Conservation (phyloP, 2,888 invertebrate genomes). For the Doris montereyensis region DNA sequence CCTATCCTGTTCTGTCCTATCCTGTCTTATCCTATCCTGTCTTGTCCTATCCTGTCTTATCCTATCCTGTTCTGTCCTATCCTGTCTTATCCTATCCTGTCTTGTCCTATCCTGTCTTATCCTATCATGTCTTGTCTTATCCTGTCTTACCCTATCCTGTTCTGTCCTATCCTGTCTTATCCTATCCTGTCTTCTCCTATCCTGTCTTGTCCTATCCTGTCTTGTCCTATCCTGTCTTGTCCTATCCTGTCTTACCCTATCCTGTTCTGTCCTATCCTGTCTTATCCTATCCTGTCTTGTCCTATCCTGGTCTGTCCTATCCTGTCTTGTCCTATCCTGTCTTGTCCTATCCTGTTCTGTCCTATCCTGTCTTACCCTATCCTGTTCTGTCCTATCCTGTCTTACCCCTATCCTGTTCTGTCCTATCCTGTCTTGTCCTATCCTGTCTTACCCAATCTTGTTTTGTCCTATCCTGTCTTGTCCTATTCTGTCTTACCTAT, state of each 20-base stretch:
- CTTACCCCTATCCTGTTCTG: conserved; percentile 36
- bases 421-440: conserved; percentile 29
- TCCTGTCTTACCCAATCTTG: too few species aligned
- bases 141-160: too few species aligned
- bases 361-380: conserved; percentile 39
- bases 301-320: conserved; percentile 31
- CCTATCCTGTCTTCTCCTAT: not conserved
- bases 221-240: conserved; percentile 34
- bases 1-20: too few species aligned
- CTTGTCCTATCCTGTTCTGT: conserved; percentile 29
- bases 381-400: conserved; percentile 33
- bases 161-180: not conserved
- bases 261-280: conserved; percentile 24
- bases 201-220: conserved; percentile 21
- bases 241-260: conserved; percentile 27
- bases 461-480: conserved; percentile 7
- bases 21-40: too few species aligned
- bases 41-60: too few species aligned
- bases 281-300: conserved; percentile 31
- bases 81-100: too few species aligned
- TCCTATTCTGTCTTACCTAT: conserved; percentile 33
- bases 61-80: too few species aligned
- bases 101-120: too few species aligned
- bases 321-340: conserved; percentile 20
- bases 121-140: too few species aligned